Base-by-base conservation (phyloP, 2,797 vertebrate species). In the Peromyscus attwateri region DNA sequence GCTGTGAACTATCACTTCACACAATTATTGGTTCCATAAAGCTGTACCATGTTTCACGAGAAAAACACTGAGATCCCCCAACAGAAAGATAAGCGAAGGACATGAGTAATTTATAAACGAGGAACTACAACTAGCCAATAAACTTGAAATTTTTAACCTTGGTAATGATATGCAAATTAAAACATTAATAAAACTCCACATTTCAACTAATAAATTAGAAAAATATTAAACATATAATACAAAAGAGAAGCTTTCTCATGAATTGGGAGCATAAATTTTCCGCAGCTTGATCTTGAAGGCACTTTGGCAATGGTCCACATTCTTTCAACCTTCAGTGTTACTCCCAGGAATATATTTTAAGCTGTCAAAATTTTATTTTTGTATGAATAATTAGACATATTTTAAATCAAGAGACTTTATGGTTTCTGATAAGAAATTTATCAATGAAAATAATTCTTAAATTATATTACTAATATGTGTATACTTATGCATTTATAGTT, bases 111-210 rank as follows among this genome's bases (percentile, higher is more conserved):
- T 96, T 92, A 88, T 49, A 57, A 64, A 95, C 95, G n/a, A 89
- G 80, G 83, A 88, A 93, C 52, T 31, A 31, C 94, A 83, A 93
- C 96, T 95, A 95, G 43, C 91, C 92, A 94, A 87, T 94, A 95
- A 94, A 96, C 40, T 79, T 94, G 62, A 91, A 92, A 89, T n/a
- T 40, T 64, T 96, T 95, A 95, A 87, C 37, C 43, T 92, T 95
- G 66, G 46, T 96, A 97, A 97, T 97, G 57, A 96, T 66, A 98
- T 93, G 94, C 83, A 97, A 96, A 98, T 97, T 89, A 94, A 97
- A 96, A 71, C 93, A 87, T 96, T 96, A 97, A 95, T 95, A 96
- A 96, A 97, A 96, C 75, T 43, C 25, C 64, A 94, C 52, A 95
- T 95, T 94, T 34, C n/a, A 89, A 34, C 46, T 95, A 95, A 97